phyloP scores from a whole-genome alignment of 2,888 invertebrate genomes.

The Hoplodrina blanda region DNA sequence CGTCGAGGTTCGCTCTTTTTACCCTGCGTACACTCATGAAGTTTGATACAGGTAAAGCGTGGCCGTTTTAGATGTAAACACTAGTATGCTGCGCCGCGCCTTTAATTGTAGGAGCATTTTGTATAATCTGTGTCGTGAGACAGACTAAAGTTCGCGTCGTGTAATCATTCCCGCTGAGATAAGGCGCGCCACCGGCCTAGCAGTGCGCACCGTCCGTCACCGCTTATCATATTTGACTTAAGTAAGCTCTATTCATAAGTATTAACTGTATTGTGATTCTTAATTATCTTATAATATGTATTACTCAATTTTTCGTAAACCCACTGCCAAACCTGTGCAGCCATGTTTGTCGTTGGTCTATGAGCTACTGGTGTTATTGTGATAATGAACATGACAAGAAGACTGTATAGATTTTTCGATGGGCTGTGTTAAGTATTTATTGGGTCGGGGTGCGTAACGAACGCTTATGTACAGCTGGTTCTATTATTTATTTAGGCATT shows the following conservation, averaged over 20 bases:
- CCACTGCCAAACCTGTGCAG: constrained; percentile 82
- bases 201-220: constrained; percentile 78
- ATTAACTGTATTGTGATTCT: constrained; percentile 89
- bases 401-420: constrained; percentile 72
- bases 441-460: constrained; percentile 52
- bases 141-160: constrained; percentile 31
- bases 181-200: constrained; percentile 45
- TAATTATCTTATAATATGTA: constrained; percentile 81
- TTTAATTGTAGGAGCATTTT: constrained; percentile 40
- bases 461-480: constrained; percentile 63
- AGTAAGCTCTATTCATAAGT: constrained; percentile 86
- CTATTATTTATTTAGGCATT: constrained; percentile 63
- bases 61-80: constrained; percentile 38
- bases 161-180: constrained; percentile 2
- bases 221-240: constrained; percentile 81
- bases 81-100: constrained; percentile 38
- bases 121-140: constrained; percentile 41
- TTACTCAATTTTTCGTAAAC: constrained; percentile 79
- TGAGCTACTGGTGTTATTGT: constrained; percentile 73
- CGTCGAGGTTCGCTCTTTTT: constrained; percentile 32
- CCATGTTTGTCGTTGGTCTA: constrained; percentile 75
- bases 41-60: constrained; percentile 38
- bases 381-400: constrained; percentile 76
- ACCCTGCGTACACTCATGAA: constrained; percentile 27
- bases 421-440: constrained; percentile 78